Base-by-base conservation (phyloP, 2,888 invertebrate species). In the Helleia helle region DNA sequence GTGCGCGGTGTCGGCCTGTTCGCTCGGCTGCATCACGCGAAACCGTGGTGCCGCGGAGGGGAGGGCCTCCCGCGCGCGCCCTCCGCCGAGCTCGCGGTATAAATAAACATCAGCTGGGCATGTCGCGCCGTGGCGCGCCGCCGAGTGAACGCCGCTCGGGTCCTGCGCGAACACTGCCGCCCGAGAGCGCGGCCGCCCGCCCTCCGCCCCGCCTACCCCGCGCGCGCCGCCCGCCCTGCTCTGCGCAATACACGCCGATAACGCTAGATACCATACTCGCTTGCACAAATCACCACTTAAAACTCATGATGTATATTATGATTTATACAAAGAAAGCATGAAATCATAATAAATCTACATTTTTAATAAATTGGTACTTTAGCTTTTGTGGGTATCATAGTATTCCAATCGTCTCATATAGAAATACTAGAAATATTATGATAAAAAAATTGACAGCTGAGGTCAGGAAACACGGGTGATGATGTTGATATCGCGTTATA, bases 61-160 rank as follows among this genome's bases (percentile, higher is more conserved):
- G 83, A 80, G 81, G 81, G 80, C 83, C 79, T 80, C 81, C 84
- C 83, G 84, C 83, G 80, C 83, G 83, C 80, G 75, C 86, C 83
- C 83, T 76, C 80, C 83, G 66, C 83, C 81, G 80, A 81, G 83
- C 83, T 84, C 83, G 83, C 80, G 81, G 84, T 87, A 87, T 86
- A 86, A 87, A 87, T 87, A 87, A 87, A 87, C 86, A 87, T 88
- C 87, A 87, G 87, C 87, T 87, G 87, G 86, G 86, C 87, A 87
- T 87, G 86, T 87, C 84, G 87, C 86, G 81, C 81, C 81, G 86
- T 87, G 76, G 89, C 70, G 86, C 88, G 65, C 86, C 88, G 67
- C 81, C 80, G 83, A 77, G 79, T 79, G 89, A 90, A 70, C 88
- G 88, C 72, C 90, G 88, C 87, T 88, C 87, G 69, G 88, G 87